Base-by-base conservation (phyloP, 2,797 vertebrate species). In the Muscicapa striata region DNA sequence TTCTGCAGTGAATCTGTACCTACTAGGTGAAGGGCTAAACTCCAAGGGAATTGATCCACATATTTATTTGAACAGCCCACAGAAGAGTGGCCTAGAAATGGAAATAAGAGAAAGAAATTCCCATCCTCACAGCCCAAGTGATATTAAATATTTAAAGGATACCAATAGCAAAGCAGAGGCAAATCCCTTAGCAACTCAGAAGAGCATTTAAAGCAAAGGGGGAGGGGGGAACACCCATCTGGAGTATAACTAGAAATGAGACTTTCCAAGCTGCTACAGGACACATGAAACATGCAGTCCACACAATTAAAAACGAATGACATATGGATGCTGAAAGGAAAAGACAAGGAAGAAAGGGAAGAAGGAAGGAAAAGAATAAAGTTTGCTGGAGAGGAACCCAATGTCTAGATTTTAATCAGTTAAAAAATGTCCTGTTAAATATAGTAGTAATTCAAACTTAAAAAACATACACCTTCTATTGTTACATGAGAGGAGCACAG, bases 391-490 rank as follows among this genome's bases (percentile, higher is more conserved):
- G 96, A 97, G 96, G 95, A 97, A 97, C 95, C 96, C 97, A 97
- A 96, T 73, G 90, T 97, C 97, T 97, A 96, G 97, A 97, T 97
- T 98, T 97, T 97, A 98, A 98, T 98, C 97, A 97, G 97, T 98
- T 98, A 97, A 98, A 93, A 97, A 97, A 97, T 95, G 96, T 97
- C 97, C 98, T 98, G 97, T 98, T 98, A 98, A 98, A 97, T 96
- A 98, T 79, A 98, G 97, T 97, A 97, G 97, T 96, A 97, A 95
- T 78, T 97, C 90, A 95, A 97, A 97, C 96, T 97, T 97, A 97
- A 98, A 96, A 96, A 97, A 97, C 96, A 98, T 96, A 95, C 92
- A 97, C 89, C 97, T 97, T 97, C 95, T 97, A 96, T 92, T 97
- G 98, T 98, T 98, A 98, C 95, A 97, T 98, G 97, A 97, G 80